Conservation (phyloP, 2,797 vertebrate species). For the Erethizon dorsatum region DNA sequence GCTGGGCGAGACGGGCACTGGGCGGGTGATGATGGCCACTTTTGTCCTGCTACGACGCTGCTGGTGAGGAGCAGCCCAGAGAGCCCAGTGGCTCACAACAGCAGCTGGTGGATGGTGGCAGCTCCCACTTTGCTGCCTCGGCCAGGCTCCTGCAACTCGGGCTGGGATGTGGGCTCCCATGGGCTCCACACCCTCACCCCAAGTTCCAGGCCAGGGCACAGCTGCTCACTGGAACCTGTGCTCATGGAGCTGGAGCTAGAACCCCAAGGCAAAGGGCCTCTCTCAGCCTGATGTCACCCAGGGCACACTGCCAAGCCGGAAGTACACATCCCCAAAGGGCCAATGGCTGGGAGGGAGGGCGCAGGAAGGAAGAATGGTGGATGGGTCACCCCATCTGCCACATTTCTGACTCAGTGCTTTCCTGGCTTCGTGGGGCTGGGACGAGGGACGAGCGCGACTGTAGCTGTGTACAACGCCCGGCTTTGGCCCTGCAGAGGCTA, state of each 20-base stretch:
- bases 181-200: background rate
- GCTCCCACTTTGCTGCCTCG: accelerated
- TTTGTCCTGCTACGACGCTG: background rate
- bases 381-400: background rate
- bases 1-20: background rate
- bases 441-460: accelerated
- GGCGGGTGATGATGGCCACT: background rate
- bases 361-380: background rate
- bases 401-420: background rate
- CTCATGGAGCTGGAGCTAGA: background rate
- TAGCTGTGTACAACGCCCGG: accelerated
- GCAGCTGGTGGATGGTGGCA: accelerated
- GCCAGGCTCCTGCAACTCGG: background rate
- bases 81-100: background rate
- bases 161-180: background rate
- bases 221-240: background rate
- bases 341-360: accelerated
- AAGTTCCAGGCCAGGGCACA: background rate
- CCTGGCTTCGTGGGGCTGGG: background rate
- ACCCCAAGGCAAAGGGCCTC: background rate
- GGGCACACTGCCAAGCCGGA: background rate
- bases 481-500: background rate
- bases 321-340: accelerated
- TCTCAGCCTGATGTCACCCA: no score
- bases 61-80: background rate